Evolutionary conservation across 2,888 invertebrate species (phyloP).

Genomic region (Apotomis capreana): DNA sequence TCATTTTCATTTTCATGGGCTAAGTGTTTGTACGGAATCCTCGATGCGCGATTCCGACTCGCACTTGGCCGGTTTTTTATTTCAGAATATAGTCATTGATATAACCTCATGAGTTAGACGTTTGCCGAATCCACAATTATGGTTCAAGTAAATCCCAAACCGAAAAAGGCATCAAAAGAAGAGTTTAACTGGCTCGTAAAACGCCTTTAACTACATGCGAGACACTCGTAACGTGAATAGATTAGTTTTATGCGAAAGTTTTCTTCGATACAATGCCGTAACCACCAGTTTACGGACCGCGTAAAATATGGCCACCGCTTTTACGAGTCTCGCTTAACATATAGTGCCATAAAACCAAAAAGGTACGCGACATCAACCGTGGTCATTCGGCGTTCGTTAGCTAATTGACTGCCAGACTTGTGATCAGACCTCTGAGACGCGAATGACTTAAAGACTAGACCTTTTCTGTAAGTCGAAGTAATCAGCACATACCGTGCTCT

Average conservation of each 20-base stretch:
- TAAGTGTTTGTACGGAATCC: too few relatives aligned
- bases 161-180: background rate
- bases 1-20: too few relatives aligned
- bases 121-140: too few relatives aligned
- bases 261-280: conserved; percentile 59
- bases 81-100: too few relatives aligned
- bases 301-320: conserved; percentile 74
- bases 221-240: conserved; percentile 54
- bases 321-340: conserved; percentile 78
- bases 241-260: conserved; percentile 64
- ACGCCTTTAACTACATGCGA: conserved; percentile 15
- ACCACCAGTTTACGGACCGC: conserved; percentile 66
- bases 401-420: conserved; percentile 62
- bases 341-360: conserved; percentile 72
- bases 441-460: background rate
- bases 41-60: too few relatives aligned
- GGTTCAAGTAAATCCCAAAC: too few relatives aligned
- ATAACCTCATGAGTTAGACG: too few relatives aligned
- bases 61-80: too few relatives aligned
- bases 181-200: conserved; percentile 10
- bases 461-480: background rate
- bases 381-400: conserved; percentile 72
- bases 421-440: background rate
- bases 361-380: conserved; percentile 66
- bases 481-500: background rate